phyloP scores from a whole-genome alignment of 1,140 invertebrate genomes.

The Battus philenor region DNA sequence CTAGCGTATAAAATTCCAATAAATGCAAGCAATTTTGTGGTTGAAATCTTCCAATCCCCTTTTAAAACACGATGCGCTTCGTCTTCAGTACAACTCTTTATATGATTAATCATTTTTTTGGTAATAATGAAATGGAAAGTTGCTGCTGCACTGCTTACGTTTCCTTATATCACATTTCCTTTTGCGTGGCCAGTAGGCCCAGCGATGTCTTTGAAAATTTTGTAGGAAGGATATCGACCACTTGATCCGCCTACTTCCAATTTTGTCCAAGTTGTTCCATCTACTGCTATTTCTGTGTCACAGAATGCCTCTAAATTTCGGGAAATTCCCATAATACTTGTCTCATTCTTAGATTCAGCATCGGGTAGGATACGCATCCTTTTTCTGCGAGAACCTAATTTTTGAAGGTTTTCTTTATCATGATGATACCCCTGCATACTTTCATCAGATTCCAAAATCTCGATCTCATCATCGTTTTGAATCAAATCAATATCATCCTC shows the following conservation, averaged over 20 bases:
- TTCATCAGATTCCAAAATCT: constrained; percentile 13
- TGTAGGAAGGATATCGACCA: neutral
- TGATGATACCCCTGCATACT: constrained; percentile 9
- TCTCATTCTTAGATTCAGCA: constrained; percentile 11
- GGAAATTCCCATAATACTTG: no score
- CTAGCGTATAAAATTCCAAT: no score
- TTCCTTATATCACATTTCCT: constrained; percentile 7
- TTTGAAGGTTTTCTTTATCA: constrained; percentile 11
- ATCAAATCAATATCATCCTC: no score
- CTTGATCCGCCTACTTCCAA: neutral
- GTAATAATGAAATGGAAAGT: neutral
- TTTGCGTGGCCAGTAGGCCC: no score
- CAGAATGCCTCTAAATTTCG: no score
- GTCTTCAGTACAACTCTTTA: neutral
- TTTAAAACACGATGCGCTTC: no score
- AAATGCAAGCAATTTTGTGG: no score
- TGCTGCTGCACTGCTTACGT: neutral
- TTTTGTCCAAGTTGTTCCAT: constrained; percentile 1
- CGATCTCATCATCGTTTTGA: constrained; percentile 9
- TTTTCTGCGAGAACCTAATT: constrained; percentile 10
- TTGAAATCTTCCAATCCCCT: no score
- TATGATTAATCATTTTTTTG: neutral
- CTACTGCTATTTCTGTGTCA: constrained; percentile 11
- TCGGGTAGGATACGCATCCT: constrained; percentile 8
- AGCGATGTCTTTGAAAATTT: constrained; percentile 1